Percentiles rank a stretch among this genome's conserved stretches.
Conservation (phyloP, 1,140 invertebrate genomes). For the Tribolium madens region DNA sequence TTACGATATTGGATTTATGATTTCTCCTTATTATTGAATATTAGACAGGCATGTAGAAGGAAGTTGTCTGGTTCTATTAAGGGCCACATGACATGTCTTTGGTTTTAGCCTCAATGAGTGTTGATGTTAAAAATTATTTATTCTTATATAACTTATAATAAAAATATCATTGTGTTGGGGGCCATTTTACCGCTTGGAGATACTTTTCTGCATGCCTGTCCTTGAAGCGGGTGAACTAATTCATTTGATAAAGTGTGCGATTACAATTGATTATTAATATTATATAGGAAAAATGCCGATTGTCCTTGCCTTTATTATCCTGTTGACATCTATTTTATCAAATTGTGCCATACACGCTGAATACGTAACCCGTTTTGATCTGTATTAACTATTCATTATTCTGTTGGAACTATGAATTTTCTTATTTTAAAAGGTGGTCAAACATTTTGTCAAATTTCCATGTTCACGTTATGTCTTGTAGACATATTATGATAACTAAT, state of each 20-base stretch:
- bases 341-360: constrained; percentile 61
- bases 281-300: constrained; percentile 57
- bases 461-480: constrained; percentile 64
- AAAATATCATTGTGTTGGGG: constrained; percentile 58
- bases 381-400: constrained; percentile 11
- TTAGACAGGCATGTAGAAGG: constrained; percentile 57
- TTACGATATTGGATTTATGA: constrained; percentile 57
- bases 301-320: constrained; percentile 59
- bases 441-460: constrained; percentile 64
- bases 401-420: constrained; percentile 12
- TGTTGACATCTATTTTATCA: constrained; percentile 53
- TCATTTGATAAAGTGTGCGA: constrained; percentile 64
- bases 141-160: constrained; percentile 60
- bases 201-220: constrained; percentile 57
- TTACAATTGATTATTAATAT: constrained; percentile 52
- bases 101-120: constrained; percentile 49
- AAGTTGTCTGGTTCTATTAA: constrained; percentile 48
- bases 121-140: constrained; percentile 61
- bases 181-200: constrained; percentile 44
- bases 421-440: constrained; percentile 55
- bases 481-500: constrained; percentile 59
- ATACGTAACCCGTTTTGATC: constrained; percentile 29
- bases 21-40: constrained; percentile 63
- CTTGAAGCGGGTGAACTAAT: constrained; percentile 57
- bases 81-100: constrained; percentile 52